These are phyloP conservation scores for Pyrocoelia pectoralis DNA, from an alignment of 2,888 invertebrate genomes.

Conservation along the genomic window DNA sequence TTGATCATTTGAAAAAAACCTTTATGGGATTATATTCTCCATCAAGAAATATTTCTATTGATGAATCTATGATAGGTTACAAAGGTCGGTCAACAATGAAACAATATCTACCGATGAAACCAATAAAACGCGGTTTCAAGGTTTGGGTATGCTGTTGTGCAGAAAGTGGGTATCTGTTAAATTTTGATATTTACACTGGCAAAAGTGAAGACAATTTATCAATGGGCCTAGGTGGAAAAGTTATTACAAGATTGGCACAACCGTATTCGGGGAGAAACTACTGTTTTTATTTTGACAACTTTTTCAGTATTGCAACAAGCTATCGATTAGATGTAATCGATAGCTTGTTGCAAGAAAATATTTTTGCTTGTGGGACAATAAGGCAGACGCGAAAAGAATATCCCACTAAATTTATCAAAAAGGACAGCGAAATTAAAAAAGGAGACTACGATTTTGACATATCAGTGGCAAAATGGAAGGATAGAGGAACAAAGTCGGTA, in stretches of 20 bases:
- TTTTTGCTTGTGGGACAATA: background rate
- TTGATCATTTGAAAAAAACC: background rate
- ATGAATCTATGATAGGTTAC: background rate
- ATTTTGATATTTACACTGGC: background rate
- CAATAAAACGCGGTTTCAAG: background rate
- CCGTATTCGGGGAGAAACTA: background rate
- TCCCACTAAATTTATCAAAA: background rate
- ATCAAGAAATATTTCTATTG: background rate
- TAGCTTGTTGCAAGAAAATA: background rate
- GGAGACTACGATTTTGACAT: background rate
- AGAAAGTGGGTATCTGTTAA: background rate
- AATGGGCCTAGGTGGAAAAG: background rate
- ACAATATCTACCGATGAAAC: constrained; percentile 4
- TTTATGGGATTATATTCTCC: background rate
- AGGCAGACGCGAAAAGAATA: background rate
- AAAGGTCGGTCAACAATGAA: constrained; percentile 1
- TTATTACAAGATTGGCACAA: background rate
- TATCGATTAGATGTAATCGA: background rate
- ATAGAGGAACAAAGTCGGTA: background rate
- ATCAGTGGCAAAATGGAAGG: background rate
- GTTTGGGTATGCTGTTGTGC: background rate
- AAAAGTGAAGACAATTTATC: background rate
- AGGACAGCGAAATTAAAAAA: background rate
- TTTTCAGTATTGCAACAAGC: no score
- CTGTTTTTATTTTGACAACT: background rate